Evolutionary conservation across 2,113 vertebrate species (phyloP).

Genomic region (Calidris pygmaea): DNA sequence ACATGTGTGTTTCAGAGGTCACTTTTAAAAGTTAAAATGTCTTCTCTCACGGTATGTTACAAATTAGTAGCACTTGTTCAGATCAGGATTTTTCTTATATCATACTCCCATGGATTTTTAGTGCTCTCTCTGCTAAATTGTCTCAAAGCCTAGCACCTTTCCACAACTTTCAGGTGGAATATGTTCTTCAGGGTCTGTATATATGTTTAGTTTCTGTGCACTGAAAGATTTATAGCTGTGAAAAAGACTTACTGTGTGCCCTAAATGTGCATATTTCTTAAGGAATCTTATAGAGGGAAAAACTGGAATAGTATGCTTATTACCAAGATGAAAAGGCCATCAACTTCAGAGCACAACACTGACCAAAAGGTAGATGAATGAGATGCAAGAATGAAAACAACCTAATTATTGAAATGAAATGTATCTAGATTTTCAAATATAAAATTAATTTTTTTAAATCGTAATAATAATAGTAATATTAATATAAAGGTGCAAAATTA

Average conservation of each 20-base stretch:
- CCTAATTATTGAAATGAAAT: not conserved
- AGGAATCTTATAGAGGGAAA: not conserved
- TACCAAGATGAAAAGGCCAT: not conserved
- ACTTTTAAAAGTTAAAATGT: not conserved
- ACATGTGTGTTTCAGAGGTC: not conserved
- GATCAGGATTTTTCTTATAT: not conserved
- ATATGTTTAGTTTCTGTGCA: not conserved
- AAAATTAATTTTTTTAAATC: not conserved
- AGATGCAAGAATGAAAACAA: not conserved
- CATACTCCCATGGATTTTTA: not conserved
- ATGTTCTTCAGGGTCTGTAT: not conserved
- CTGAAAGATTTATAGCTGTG: not conserved
- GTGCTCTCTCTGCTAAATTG: not conserved
- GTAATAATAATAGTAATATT: not conserved
- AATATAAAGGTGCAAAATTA: not conserved
- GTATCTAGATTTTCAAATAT: not conserved
- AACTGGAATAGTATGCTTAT: not conserved
- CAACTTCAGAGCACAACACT: slow-evolving; percentile 23
- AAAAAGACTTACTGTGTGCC: not conserved
- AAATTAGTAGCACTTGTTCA: not conserved
- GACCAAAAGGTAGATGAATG: not conserved
- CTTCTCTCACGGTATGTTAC: not conserved
- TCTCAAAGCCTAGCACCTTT: not conserved
- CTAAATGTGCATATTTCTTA: not conserved
- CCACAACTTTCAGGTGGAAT: not conserved